Base-by-base conservation (phyloP, 2,113 vertebrate species). In the Garra rufa region DNA sequence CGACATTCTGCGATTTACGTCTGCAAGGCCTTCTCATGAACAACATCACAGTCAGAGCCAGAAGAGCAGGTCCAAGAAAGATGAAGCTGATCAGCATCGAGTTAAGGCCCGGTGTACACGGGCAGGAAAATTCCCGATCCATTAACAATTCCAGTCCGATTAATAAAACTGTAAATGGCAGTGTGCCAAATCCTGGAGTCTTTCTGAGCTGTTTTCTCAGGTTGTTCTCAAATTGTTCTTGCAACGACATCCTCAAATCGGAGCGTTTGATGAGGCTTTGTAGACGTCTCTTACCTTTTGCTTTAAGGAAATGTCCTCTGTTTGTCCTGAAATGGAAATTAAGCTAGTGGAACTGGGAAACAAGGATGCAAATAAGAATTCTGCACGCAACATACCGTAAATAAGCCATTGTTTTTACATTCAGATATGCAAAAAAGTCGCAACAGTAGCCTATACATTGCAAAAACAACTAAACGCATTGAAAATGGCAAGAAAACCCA, bases 401-500 rank as follows among this genome's bases (percentile, higher is more conserved):
- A 41, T 11, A 41, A 70, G 19, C 19, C 65, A n/a, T 17, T 41
- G 67, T 70, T 6, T 19, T 57, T 57, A 57, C 3, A 55, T 61
- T 19, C 26, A 11, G 4, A 5, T 46, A 24, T 61, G 34, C 55
- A 78, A 50, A 75, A 19, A 24, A 10, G 34, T 5, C 34, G 0
- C 28, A 38, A 50, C 11, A 1, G 10, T 4, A 24, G 44, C 44
- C 0, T 9, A 9, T 3, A 21, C 15, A 61, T 61, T 26, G 17
- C 9, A 43, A 30, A 28, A 44, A 69, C 10, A 21, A 19, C 14
- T 21, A 9, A 50, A 28, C 7, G 9, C 71, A 41, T 76, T 55
- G 21, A 34, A 50, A 70, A 76, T 84, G 74, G 30, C 74, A 55
- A 84, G 75, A 65, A 84, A 84, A 78, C 19, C 24, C 46, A 63